Percentiles rank a stretch among this genome's conserved stretches.
These are phyloP conservation scores for Peromyscus melanophrys DNA, from an alignment of 2,797 vertebrate species.

Conservation along the genomic window DNA sequence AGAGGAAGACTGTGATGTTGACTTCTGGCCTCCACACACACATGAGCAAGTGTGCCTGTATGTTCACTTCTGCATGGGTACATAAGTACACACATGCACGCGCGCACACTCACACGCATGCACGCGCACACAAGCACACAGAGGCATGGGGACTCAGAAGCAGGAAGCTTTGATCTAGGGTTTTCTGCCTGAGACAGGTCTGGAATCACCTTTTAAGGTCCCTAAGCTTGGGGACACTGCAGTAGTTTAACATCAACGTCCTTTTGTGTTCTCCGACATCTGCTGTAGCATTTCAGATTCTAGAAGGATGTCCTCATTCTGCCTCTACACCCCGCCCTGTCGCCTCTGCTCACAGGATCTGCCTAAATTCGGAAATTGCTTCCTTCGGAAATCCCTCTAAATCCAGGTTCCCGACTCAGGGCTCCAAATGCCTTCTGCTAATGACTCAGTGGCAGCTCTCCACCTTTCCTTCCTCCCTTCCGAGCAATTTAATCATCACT, in stretches of 20 bases:
- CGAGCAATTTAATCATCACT: constrained; percentile 76
- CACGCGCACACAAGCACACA: neutral
- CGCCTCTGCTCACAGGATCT: neutral
- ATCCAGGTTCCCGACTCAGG: neutral
- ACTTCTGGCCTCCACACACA: neutral
- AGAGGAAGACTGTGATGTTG: neutral
- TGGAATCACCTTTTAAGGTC: constrained; percentile 13
- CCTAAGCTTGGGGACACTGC: neutral
- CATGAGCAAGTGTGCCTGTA: neutral
- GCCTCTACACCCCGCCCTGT: neutral
- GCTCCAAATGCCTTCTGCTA: constrained; percentile 55
- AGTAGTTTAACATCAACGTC: neutral
- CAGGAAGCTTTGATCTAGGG: neutral
- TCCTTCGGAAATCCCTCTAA: constrained; percentile 62
- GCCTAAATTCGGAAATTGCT: constrained; percentile 40
- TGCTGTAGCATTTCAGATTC: constrained; percentile 25
- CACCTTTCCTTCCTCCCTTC: constrained; percentile 57
- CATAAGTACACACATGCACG: neutral
- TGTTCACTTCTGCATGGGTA: neutral
- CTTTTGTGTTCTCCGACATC: neutral
- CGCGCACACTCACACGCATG: neutral
- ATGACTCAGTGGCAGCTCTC: constrained; percentile 67
- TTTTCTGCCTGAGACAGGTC: neutral
- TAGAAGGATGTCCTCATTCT: constrained; percentile 34
- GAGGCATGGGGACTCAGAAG: neutral